Conservation (phyloP, 2,888 invertebrate genomes). For the Eueremaeus valkanovi region DNA sequence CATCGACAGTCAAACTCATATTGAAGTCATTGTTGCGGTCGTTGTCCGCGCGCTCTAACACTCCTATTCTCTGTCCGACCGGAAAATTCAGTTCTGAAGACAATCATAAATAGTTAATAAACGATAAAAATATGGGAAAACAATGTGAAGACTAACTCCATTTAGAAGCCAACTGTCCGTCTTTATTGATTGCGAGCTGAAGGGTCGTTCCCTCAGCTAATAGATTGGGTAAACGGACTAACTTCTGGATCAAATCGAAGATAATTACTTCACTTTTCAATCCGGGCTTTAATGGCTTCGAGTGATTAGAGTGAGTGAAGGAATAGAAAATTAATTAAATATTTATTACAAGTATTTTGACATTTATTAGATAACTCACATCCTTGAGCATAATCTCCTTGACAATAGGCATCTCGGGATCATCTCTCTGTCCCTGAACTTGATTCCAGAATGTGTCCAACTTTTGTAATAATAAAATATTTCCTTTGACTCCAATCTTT, state of each 20-base stretch:
- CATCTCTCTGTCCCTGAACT: conserved; percentile 60
- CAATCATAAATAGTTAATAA: neutral
- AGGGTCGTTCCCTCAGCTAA: neutral
- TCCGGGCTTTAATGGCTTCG: conserved; percentile 44
- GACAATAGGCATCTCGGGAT: conserved; percentile 47
- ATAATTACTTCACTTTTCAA: conserved; percentile 46
- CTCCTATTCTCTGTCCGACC: neutral
- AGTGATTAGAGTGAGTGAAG: neutral
- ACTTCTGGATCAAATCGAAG: conserved; percentile 45
- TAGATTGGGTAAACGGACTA: conserved; percentile 54
- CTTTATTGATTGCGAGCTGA: neutral
- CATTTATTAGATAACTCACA: neutral
- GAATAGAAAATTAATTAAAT: neutral
- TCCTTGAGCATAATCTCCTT: conserved; percentile 41
- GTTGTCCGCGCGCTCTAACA: neutral
- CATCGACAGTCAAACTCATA: neutral
- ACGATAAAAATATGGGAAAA: neutral
- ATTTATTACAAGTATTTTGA: no score
- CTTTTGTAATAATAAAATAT: conserved; percentile 88
- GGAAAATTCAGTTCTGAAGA: neutral
- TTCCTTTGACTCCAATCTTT: conserved; percentile 82
- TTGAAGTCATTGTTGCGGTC: neutral
- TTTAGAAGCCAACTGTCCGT: conserved; percentile 7
- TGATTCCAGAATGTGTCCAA: conserved; percentile 60
- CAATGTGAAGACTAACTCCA: neutral